Evolutionary conservation across 2,797 vertebrate genomes (phyloP).

Genomic region (Pempheris klunzingeri): DNA sequence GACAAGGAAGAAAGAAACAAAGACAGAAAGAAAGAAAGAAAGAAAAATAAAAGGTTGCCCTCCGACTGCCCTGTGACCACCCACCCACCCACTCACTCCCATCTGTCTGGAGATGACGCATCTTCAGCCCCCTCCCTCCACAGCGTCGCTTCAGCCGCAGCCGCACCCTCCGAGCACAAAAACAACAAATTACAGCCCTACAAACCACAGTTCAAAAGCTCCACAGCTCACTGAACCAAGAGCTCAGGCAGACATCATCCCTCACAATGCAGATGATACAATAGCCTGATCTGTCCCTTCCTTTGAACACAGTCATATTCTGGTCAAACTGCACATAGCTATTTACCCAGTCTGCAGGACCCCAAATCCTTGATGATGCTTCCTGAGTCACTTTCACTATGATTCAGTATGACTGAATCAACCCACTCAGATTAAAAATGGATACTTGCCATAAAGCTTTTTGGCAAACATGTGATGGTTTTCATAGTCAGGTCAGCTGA

Average conservation of each 20-base stretch:
- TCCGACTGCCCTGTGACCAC: conserved; percentile 67
- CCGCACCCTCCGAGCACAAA: conserved; percentile 79
- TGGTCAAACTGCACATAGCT: conserved; percentile 33
- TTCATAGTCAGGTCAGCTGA: conserved; percentile 10
- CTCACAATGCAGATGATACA: conserved; percentile 35
- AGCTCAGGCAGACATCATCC: conserved; percentile 51
- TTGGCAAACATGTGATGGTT: conserved; percentile 9
- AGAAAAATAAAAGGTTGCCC: conserved; percentile 42
- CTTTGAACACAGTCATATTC: conserved; percentile 21
- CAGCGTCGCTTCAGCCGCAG: conserved; percentile 59
- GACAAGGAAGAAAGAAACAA: not conserved
- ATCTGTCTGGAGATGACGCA: conserved; percentile 79
- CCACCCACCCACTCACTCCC: conserved; percentile 65
- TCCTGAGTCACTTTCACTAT: conserved; percentile 64
- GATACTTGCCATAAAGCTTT: not conserved
- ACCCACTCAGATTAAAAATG: conserved; percentile 19
- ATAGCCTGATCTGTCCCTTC: conserved; percentile 20
- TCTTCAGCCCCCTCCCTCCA: conserved; percentile 52
- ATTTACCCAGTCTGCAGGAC: conserved; percentile 25
- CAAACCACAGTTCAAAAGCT: conserved; percentile 60
- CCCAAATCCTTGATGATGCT: conserved; percentile 39
- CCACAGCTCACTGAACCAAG: conserved; percentile 32
- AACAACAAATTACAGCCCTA: conserved; percentile 82
- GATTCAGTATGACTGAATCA: conserved; percentile 55
- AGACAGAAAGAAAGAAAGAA: not conserved